A percentile compares a stretch with the other conserved stretches of the same genome.
phyloP scores from a whole-genome alignment of 2,113 vertebrate species.

The Pipra filicauda region DNA sequence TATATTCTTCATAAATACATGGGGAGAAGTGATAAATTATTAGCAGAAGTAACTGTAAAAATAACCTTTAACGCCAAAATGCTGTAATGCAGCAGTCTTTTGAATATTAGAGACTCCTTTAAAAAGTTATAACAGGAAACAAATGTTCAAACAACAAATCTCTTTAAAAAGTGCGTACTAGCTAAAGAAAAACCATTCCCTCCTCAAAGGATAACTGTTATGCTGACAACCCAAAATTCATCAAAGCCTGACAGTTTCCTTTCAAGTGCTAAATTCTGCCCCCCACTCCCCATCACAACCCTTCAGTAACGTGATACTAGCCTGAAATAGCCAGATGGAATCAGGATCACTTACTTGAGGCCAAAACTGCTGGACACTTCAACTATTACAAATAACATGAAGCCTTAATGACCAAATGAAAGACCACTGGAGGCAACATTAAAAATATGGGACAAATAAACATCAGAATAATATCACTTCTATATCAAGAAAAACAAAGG shows the following conservation, averaged over 20 bases:
- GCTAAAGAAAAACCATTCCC: background rate
- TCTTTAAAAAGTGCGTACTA: background rate
- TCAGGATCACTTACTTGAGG: background rate
- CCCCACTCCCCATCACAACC: rapidly evolving
- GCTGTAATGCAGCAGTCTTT: background rate
- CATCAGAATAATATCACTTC: background rate
- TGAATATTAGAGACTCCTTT: background rate
- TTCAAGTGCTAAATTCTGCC: background rate
- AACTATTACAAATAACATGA: background rate
- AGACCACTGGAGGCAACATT: background rate
- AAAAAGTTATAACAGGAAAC: background rate
- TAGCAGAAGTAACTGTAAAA: background rate
- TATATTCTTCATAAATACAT: background rate
- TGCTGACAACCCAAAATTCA: background rate
- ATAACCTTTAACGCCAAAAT: background rate
- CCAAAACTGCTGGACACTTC: background rate
- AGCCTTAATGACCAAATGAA: background rate
- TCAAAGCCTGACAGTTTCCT: background rate
- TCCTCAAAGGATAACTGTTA: background rate
- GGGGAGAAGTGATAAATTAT: background rate
- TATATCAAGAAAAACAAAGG: background rate
- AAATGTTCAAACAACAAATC: background rate
- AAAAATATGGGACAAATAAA: background rate
- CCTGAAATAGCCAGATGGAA: background rate
- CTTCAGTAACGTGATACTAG: background rate